These are phyloP conservation scores for Noctua janthe DNA, from an alignment of 2,888 invertebrate genomes.

Conservation along the genomic window DNA sequence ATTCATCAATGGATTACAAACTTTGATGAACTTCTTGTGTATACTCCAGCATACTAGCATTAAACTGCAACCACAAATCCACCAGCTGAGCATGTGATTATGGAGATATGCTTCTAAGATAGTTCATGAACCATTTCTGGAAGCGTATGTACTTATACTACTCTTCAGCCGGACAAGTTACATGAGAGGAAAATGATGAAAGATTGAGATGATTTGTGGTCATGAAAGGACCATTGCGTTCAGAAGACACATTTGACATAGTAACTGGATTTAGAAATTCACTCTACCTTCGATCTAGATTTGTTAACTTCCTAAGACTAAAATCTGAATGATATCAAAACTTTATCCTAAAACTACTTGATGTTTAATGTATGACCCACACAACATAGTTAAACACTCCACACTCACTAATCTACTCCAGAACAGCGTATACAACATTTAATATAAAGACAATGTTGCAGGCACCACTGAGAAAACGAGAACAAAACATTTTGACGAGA, in stretches of 20 bases:
- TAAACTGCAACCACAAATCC: conserved; percentile 37
- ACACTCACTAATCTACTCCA: conserved; percentile 6
- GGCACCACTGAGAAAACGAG: conserved; percentile 23
- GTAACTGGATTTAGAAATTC: background rate
- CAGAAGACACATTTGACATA: background rate
- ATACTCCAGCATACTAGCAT: conserved; percentile 12
- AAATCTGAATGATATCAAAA: background rate
- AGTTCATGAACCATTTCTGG: background rate
- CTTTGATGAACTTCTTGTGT: conserved; percentile 49
- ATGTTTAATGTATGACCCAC: background rate
- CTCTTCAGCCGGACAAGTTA: background rate
- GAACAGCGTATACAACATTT: conserved; percentile 25
- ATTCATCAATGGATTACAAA: conserved; percentile 56
- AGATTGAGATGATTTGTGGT: background rate
- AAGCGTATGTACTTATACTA: background rate
- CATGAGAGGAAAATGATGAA: background rate
- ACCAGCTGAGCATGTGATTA: conserved; percentile 10
- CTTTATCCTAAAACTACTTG: background rate
- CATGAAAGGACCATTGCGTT: background rate
- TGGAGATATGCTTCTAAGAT: conserved; percentile 7
- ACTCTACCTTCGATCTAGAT: background rate
- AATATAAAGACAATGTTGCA: conserved; percentile 48
- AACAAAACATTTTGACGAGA: conserved; percentile 62
- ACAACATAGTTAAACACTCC: conserved; percentile 4
- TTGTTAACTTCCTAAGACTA: background rate